Base-by-base conservation (phyloP, 30 jellyfish, hydroid and myxozoan genomes). In the Nemopilema nomurai region DNA sequence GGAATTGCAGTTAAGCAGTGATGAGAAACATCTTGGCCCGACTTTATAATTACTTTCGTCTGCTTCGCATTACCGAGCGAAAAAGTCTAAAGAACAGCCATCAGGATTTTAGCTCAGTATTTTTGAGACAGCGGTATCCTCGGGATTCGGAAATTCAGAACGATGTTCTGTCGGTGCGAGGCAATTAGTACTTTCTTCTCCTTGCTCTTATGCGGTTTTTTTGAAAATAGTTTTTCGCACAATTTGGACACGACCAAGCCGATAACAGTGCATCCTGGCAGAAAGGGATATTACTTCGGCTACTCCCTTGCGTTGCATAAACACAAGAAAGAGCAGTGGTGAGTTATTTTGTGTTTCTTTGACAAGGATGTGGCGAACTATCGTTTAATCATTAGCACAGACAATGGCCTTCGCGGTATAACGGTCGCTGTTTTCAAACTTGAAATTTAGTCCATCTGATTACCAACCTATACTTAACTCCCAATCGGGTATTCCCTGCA, bases 301-400 rank as follows among this genome's bases (percentile, higher is more conserved):
- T 89, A 64, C 80, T 82, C 97, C 7, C 52, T 89, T 17, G 97
- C 97, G 0, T 50, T 89, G 53, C 90, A 82, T 65, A 65, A 78
- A 65, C 62, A 66, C 80, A 30, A 68, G 53, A 73, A 52, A 24
- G 24, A 62, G 33, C 57, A 83, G 18, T 77, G 89, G 95, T 76
- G 51, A 76, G 93, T 84, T 31, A 18, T 57, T 19, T 8, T 28
- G 3, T 41, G 57, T 41, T 41, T 41, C 13, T 3, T 41, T 3
- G n/a, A n/a, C n/a, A n/a, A n/a, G n/a, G n/a, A n/a, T n/a, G n/a
- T n/a, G n/a, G n/a, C n/a, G n/a, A n/a, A n/a, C n/a, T n/a, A n/a
- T n/a, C n/a, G n/a, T n/a, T n/a, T n/a, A n/a, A n/a, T n/a, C n/a
- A n/a, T n/a, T n/a, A n/a, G n/a, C n/a, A n/a, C n/a, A n/a, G n/a